phyloP scores from a whole-genome alignment of 2,797 vertebrate genomes.

The Rousettus madagascariensis region DNA sequence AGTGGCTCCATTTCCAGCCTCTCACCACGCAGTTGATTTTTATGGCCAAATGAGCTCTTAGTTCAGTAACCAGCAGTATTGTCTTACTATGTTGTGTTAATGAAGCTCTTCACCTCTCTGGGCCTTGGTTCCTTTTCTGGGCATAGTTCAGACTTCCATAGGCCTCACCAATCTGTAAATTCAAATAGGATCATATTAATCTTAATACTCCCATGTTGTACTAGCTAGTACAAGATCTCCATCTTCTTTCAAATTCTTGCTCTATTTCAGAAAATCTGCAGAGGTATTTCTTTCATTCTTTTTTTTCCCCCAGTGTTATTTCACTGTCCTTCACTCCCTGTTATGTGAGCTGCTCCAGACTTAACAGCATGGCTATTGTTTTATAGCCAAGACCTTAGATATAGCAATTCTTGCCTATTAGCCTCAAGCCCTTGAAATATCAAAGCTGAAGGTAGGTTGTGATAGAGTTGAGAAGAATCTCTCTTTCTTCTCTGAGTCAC shows the following conservation, averaged over 20 bases:
- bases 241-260: background rate
- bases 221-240: background rate
- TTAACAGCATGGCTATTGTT: background rate
- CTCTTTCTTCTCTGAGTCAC: background rate
- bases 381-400: background rate
- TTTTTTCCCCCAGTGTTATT: no score
- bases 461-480: background rate
- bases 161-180: background rate
- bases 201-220: background rate
- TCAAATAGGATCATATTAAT: background rate
- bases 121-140: background rate
- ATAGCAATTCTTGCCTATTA: background rate
- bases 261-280: background rate
- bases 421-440: background rate
- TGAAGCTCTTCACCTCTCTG: background rate
- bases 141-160: background rate
- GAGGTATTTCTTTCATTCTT: background rate
- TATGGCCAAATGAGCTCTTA: background rate
- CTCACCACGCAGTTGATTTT: background rate
- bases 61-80: background rate
- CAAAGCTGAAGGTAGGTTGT: background rate
- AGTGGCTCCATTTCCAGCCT: background rate
- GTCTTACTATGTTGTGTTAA: background rate
- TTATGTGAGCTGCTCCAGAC: background rate
- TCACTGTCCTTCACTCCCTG: background rate